These are phyloP conservation scores for Elgaria multicarinata DNA, from an alignment of 2,113 vertebrate genomes.

Conservation along the genomic window DNA sequence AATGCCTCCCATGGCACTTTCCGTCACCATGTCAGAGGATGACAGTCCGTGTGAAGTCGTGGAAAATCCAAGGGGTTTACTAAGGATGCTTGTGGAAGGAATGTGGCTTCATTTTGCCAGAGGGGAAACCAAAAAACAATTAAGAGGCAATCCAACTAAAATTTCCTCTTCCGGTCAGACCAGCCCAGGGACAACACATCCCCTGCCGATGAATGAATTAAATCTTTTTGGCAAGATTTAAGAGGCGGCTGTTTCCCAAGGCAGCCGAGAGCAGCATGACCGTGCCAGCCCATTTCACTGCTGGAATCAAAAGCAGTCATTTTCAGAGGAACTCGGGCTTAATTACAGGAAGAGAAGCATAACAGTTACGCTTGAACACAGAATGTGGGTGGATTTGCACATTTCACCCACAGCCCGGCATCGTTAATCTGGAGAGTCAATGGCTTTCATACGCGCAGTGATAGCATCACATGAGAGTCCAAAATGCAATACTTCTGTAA, in stretches of 20 bases:
- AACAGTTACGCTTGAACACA: constrained; percentile 33
- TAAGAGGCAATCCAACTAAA: background rate
- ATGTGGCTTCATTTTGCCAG: accelerated
- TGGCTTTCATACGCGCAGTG: background rate
- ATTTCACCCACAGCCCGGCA: constrained; percentile 22
- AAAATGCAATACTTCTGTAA: background rate
- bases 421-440: constrained; percentile 25
- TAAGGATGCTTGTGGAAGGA: background rate
- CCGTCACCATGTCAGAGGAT: background rate
- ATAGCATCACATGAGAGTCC: constrained; percentile 22
- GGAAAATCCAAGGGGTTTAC: background rate
- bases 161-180: background rate
- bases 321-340: background rate
- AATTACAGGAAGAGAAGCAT: constrained; percentile 40
- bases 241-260: constrained; percentile 30
- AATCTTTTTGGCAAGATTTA: background rate
- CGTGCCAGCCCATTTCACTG: accelerated
- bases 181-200: background rate
- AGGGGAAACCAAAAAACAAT: constrained; percentile 36
- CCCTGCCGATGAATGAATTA: background rate
- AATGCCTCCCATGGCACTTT: background rate
- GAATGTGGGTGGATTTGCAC: constrained; percentile 22
- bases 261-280: constrained; percentile 48
- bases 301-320: background rate
- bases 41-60: background rate